Base-by-base conservation (phyloP, 2,113 vertebrate species). In the Felis catus region DNA sequence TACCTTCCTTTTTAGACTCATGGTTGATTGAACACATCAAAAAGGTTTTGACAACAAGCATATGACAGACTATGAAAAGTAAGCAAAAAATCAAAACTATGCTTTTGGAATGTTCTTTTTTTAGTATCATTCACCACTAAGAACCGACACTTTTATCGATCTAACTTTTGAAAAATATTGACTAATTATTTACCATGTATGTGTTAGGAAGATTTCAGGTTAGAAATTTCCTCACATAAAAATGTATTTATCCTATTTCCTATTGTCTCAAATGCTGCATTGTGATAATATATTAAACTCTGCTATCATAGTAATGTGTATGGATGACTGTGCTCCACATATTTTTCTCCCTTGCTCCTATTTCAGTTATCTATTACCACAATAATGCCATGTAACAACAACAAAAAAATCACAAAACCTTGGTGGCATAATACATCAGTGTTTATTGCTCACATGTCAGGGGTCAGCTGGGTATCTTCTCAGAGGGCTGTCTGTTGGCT, bases 1-100 rank as follows among this genome's bases (percentile, higher is more conserved):
- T n/a, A 51, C 6, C 23, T 65, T 91, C 21, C 51, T 45, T 97
- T 97, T 85, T 36, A 76, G 87, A 81, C 86, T 81, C 2, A 94
- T 88, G 55, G 6, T 55, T 90, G 39, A 90, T 45, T 48, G 25
- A 92, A 78, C 36, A 92, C 31, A 61, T 5, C 23, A 83, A 41
- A 65, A 92, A 53, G 27, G 9, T 29, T 85, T 94, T 95, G 15
- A 91, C 76, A 95, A 25, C 13, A 73, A 65, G 27, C 58, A 41
- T 79, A 51, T 16, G 33, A 31, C 7, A 86, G 39, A 81, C 9
- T 82, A 33, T 61, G 16, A 36, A 89, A 84, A 96, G 66, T 78
- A 63, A 68, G 18, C n/a, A 66, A 87, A 94, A 94, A 89, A 29
- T 76, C 19, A 78, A 88, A 89, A 48, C 18, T 92, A 51, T 58